A percentile compares a stretch with the other conserved stretches of the same genome.
These are phyloP conservation scores for Artemisiospiza belli DNA, from an alignment of 2,113 vertebrate genomes.

Conservation along the genomic window DNA sequence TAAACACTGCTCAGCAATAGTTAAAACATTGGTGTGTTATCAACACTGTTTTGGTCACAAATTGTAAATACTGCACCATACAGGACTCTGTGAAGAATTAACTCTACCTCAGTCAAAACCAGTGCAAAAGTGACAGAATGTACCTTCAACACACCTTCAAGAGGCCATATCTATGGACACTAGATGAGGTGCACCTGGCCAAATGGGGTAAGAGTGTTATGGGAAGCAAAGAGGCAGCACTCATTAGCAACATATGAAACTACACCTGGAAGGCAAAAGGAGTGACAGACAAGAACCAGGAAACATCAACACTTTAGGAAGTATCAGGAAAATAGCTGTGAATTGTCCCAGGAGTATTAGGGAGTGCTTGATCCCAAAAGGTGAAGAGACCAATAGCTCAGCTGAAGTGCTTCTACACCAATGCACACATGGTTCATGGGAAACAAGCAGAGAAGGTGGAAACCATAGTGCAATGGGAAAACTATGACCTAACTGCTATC, in stretches of 20 bases:
- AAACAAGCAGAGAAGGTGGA: neutral
- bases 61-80: neutral
- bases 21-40: rapidly evolving
- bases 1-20: neutral
- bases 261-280: neutral
- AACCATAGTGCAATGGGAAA: neutral
- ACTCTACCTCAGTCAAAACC: neutral
- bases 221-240: neutral
- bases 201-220: neutral
- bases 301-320: neutral
- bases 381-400: neutral
- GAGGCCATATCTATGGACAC: neutral
- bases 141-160: neutral
- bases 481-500: neutral
- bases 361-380: neutral
- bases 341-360: neutral
- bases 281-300: neutral
- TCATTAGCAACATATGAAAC: neutral
- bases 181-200: neutral
- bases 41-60: neutral
- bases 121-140: neutral
- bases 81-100: neutral
- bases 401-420: neutral
- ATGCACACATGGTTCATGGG: rapidly evolving
- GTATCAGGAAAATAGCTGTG: neutral